These are phyloP conservation scores for Fundulus diaphanus DNA, from an alignment of 2,797 vertebrate genomes.

Conservation along the genomic window DNA sequence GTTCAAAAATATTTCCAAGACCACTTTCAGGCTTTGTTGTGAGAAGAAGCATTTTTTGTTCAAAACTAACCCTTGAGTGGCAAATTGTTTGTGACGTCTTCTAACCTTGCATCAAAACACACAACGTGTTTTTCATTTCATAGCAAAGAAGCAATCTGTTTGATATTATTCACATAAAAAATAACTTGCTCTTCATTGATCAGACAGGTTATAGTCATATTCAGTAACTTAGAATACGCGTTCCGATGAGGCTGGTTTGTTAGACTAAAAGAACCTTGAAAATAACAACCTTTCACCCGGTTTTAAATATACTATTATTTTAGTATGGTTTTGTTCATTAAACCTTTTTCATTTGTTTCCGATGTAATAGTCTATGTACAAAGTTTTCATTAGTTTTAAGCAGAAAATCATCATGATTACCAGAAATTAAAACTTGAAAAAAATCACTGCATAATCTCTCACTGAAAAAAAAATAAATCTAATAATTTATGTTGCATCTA, in stretches of 20 bases:
- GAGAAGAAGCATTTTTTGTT: slow-evolving; percentile 25
- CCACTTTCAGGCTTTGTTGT: slow-evolving; percentile 11
- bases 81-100: slow-evolving; percentile 24
- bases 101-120: slow-evolving; percentile 34
- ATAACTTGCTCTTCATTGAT: slow-evolving; percentile 1
- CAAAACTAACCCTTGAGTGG: slow-evolving; percentile 11
- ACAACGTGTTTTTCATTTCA: slow-evolving; percentile 31
- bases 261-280: not conserved
- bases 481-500: no score
- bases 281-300: not conserved
- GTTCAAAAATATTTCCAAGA: slow-evolving; percentile 27
- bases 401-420: not conserved
- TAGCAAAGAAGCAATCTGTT: slow-evolving; percentile 6
- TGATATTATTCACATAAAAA: slow-evolving; percentile 28
- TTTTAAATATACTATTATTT: not conserved
- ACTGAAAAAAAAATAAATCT: no score
- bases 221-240: not conserved
- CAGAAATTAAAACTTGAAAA: no score
- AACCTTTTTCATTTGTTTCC: not conserved
- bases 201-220: not conserved
- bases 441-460: no score
- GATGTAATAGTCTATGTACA: not conserved
- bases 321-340: no score
- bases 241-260: not conserved
- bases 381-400: not conserved